A percentile compares a stretch with the other conserved stretches of the same genome.
phyloP scores from a whole-genome alignment of 2,797 vertebrate species.

The Nothura maculosa region DNA sequence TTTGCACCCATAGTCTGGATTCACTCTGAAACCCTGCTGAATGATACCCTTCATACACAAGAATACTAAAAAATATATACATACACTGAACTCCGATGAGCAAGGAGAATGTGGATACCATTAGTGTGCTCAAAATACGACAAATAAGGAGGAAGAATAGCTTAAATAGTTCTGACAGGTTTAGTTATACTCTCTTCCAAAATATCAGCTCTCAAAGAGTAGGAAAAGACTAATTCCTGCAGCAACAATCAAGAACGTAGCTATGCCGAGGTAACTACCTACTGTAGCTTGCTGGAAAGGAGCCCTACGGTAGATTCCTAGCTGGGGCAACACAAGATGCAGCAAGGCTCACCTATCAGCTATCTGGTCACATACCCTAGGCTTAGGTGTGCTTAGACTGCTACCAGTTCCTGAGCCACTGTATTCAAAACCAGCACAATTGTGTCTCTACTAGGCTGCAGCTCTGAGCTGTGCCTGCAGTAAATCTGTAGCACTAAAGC shows the following conservation, averaged over 20 bases:
- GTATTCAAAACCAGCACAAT: background rate
- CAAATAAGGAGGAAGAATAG: background rate
- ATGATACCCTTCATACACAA: background rate
- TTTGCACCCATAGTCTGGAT: background rate
- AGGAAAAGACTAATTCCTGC: background rate
- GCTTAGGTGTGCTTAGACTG: background rate
- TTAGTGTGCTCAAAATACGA: background rate
- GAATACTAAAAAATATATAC: background rate
- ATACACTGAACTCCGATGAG: background rate
- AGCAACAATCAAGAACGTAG: background rate
- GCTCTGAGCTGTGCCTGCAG: background rate
- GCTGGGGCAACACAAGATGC: background rate
- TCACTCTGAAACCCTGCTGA: background rate
- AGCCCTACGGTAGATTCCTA: background rate
- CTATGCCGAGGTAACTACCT: background rate
- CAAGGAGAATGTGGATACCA: background rate
- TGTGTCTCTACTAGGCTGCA: background rate
- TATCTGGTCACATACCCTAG: accelerated
- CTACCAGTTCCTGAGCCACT: background rate
- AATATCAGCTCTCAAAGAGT: background rate
- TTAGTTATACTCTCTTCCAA: background rate
- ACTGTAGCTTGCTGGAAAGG: background rate
- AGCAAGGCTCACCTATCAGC: background rate
- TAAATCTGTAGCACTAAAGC: background rate
- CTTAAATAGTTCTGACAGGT: background rate